Conservation (phyloP, 37 sponge, comb jelly and placozoan species). For the Haliclona indistincta region DNA sequence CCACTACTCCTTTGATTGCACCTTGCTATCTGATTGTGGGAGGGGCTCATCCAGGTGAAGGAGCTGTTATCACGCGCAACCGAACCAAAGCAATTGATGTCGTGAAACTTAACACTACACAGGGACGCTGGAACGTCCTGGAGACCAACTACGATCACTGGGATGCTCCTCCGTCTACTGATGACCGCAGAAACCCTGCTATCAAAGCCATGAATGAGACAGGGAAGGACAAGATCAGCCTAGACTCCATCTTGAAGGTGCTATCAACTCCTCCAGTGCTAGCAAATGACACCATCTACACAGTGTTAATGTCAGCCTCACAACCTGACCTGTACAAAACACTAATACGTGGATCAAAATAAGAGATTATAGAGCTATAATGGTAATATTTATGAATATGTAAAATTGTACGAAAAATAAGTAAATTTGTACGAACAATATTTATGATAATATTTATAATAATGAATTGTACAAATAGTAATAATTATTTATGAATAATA, state of each 20-base stretch:
- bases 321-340: neutral
- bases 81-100: conserved; percentile 29
- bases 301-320: neutral
- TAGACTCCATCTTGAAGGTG: neutral
- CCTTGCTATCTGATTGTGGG: conserved; percentile 70
- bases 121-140: conserved; percentile 57
- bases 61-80: conserved; percentile 66
- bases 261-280: conserved; percentile 9
- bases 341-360: neutral
- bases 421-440: too few species aligned
- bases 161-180: conserved; percentile 54
- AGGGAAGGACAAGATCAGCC: conserved; percentile 38
- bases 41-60: conserved; percentile 55
- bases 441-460: too few species aligned
- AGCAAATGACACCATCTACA: neutral
- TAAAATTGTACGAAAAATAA: too few species aligned
- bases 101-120: conserved; percentile 28
- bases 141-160: conserved; percentile 83
- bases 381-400: too few species aligned
- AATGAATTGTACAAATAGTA: too few species aligned
- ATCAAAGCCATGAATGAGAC: conserved; percentile 40
- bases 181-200: conserved; percentile 73
- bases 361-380: too few species aligned
- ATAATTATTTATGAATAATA: too few species aligned
- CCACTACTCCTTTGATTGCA: conserved; percentile 49